These are phyloP conservation scores for Oncorhynchus keta DNA, from an alignment of 2,113 vertebrate species.

Conservation along the genomic window DNA sequence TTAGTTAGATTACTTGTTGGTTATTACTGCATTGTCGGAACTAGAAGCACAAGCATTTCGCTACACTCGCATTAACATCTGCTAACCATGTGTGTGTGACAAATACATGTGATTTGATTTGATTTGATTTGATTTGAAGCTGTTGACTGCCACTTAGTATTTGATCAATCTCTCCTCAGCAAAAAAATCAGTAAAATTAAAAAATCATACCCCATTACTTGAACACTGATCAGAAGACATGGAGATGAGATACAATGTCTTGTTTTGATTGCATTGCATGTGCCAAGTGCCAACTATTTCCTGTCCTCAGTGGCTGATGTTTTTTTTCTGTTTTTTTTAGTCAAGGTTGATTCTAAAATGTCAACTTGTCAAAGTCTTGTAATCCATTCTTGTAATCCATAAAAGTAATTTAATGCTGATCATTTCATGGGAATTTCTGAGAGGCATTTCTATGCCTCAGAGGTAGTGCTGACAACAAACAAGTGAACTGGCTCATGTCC, in stretches of 20 bases:
- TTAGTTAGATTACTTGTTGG: no score
- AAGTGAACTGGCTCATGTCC: background rate
- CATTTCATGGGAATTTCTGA: no score
- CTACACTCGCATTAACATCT: no score
- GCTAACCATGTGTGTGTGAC: no score
- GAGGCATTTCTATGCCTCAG: background rate
- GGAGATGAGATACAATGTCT: background rate
- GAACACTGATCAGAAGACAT: background rate
- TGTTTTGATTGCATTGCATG: background rate
- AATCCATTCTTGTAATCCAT: background rate
- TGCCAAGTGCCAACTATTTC: background rate
- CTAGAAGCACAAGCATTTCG: no score
- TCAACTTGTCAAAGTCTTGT: background rate
- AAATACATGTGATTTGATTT: no score
- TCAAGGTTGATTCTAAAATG: background rate
- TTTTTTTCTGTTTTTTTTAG: background rate
- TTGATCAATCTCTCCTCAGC: slow-evolving; percentile 11
- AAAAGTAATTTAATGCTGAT: background rate
- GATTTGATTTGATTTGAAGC: background rate
- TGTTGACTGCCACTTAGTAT: slow-evolving; percentile 5
- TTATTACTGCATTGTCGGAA: no score
- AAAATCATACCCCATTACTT: no score
- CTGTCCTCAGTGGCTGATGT: background rate
- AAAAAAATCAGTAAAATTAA: no score
- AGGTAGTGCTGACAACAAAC: background rate